These are phyloP conservation scores for Hypsibius dujardini DNA, from an alignment of 1,140 invertebrate species.

Conservation along the genomic window DNA sequence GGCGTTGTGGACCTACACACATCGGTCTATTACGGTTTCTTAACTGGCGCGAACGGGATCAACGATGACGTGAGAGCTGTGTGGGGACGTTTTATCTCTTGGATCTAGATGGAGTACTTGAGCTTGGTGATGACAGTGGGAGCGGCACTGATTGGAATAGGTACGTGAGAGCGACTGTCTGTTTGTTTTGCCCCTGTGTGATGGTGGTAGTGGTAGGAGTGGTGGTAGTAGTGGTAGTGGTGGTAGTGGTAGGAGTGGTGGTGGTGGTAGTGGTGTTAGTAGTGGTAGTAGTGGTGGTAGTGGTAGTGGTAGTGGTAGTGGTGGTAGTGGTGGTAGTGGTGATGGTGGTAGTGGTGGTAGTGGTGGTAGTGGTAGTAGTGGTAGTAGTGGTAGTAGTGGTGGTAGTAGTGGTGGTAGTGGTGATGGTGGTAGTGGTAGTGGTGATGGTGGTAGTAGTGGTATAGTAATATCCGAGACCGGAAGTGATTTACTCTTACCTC, in stretches of 20 bases:
- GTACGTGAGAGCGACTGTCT: no score
- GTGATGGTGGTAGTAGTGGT: conserved; percentile 19
- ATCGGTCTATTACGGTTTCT: no score
- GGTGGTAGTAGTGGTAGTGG: conserved; percentile 1
- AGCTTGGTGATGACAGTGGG: no score
- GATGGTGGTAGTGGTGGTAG: conserved; percentile 17
- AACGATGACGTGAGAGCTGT: no score
- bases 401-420: background rate
- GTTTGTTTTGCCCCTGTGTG: background rate
- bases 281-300: conserved; percentile 17
- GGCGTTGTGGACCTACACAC: no score
- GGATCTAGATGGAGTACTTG: no score
- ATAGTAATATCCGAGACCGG: background rate
- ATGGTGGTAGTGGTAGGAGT: conserved; percentile 2
- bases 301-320: conserved; percentile 14
- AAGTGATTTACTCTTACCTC: no score
- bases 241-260: conserved; percentile 12
- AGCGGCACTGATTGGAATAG: no score
- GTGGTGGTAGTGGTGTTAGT: conserved; percentile 12
- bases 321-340: conserved; percentile 18
- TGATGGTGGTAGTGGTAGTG: conserved; percentile 12
- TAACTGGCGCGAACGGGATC: no score
- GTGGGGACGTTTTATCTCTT: no score
- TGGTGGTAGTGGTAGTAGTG: conserved; percentile 9
- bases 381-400: conserved; percentile 15